Percentiles rank a stretch among this genome's conserved stretches.
Evolutionary conservation across 1,140 invertebrate genomes (phyloP).

Genomic region (Rhynchophorus ferrugineus): DNA sequence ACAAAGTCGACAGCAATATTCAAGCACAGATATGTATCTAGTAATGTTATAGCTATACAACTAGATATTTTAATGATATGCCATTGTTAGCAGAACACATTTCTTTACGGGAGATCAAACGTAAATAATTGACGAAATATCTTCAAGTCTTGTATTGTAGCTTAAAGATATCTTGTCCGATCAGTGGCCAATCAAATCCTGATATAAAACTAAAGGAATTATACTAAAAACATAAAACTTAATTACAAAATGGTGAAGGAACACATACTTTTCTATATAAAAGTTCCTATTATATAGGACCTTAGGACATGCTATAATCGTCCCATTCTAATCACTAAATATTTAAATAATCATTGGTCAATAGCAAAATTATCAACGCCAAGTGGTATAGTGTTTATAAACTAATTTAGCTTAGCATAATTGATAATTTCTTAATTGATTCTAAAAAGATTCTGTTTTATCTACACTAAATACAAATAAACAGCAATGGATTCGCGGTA

Average conservation of each 20-base stretch:
- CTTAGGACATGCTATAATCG: not conserved
- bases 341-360: not conserved
- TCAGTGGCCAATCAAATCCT: too few species aligned
- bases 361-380: not conserved
- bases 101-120: not conserved
- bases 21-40: constrained; percentile 5
- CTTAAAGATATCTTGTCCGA: too few species aligned
- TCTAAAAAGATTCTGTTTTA: not conserved
- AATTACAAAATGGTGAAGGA: not conserved
- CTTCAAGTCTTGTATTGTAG: too few species aligned
- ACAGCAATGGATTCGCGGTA: constrained; percentile 8
- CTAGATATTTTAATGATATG: constrained; percentile 2
- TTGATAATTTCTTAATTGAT: not conserved
- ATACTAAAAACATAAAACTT: not conserved
- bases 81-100: not conserved
- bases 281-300: not conserved
- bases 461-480: constrained; percentile 19
- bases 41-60: not conserved
- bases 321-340: not conserved
- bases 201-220: too few species aligned
- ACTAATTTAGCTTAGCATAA: not conserved
- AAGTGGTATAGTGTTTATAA: too few species aligned
- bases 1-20: not conserved
- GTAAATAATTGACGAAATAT: too few species aligned
- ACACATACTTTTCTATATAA: not conserved